Evolutionary conservation across 2,888 invertebrate species (phyloP), one percentile per base, ranked within the genome.

Genomic region (Polyommatus iphigenia): DNA sequence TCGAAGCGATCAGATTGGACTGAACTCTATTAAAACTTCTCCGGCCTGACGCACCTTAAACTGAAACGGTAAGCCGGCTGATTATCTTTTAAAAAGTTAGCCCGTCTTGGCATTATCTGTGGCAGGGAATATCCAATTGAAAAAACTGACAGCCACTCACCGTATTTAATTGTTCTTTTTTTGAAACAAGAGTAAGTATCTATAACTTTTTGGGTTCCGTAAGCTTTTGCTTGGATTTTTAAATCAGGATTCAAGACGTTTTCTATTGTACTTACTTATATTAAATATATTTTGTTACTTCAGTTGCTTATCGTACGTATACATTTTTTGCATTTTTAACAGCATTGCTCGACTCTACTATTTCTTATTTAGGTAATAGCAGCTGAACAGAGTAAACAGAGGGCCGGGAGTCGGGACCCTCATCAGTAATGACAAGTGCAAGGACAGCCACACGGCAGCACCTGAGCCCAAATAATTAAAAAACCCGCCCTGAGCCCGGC

Each of bases 21-120:
- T 82, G 82, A 84, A 90, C 87, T 93, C 94, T 92, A 93, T 93
- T 93, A 93, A 93, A 93, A 93, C 89, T 93, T 93, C 87, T 87
- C 89, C 73, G 36, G 88, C 88, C 88, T 89, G 88, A 90, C 90
- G 89, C 90, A 91, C 92, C 92, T 92, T 91, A 90, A 91, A 91
- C 91, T 91, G 91, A 90, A 92, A 92, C 90, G 89, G 91, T 93
- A 93, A 93, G 91, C 91, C 91, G 92, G 92, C 93, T 85, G 93
- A 93, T 93, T 91, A 91, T 87, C 83, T 84, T 83, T 89, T 88
- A 89, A 84, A 84, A 87, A 87, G 85, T 87, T 85, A 84, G 82
- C 82, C 84, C 82, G 80, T 82, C 81, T 87, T 88, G 92, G 89
- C 92, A 89, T 92, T 93, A 93, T 93, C 93, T 90, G 86, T 89